A percentile compares a stretch with the other conserved stretches of the same genome.
These are phyloP conservation scores for Acholoe squamosa DNA, from an alignment of 2,888 invertebrate species.

Conservation along the genomic window DNA sequence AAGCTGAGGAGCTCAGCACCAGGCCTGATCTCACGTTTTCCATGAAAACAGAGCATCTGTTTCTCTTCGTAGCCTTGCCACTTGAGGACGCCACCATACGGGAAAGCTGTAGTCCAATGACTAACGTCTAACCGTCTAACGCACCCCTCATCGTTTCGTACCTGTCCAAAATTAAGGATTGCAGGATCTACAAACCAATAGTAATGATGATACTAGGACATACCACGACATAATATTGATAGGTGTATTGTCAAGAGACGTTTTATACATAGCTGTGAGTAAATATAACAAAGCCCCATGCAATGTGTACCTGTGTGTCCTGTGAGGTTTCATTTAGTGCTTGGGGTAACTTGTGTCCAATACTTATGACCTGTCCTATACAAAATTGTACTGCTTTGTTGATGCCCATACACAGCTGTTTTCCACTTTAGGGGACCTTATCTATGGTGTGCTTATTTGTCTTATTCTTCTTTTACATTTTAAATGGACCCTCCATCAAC, in stretches of 20 bases:
- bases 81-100: slow-evolving; percentile 9
- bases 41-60: not conserved
- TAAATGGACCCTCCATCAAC: not conserved
- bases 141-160: not conserved
- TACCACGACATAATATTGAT: slow-evolving; percentile 9
- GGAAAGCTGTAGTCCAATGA: not conserved
- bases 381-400: slow-evolving; percentile 1
- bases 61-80: slow-evolving; percentile 14
- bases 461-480: slow-evolving; percentile 1
- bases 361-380: not conserved
- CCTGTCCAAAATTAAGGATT: slow-evolving; percentile 32
- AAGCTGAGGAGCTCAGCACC: not conserved
- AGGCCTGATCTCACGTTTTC: not conserved
- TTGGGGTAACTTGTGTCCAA: slow-evolving; percentile 6
- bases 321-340: slow-evolving; percentile 2
- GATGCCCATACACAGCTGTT: slow-evolving; percentile 37
- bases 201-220: not conserved
- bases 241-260: not conserved
- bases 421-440: not conserved
- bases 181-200: not conserved
- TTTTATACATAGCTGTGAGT: slow-evolving; percentile 19
- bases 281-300: not conserved
- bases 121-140: not conserved
- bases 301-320: not conserved
- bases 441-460: slow-evolving; percentile 41